Evolutionary conservation across 1,140 invertebrate genomes (phyloP), one percentile per base, ranked within the genome.

Genomic region (Scaptodrosophila lebanonensis): DNA sequence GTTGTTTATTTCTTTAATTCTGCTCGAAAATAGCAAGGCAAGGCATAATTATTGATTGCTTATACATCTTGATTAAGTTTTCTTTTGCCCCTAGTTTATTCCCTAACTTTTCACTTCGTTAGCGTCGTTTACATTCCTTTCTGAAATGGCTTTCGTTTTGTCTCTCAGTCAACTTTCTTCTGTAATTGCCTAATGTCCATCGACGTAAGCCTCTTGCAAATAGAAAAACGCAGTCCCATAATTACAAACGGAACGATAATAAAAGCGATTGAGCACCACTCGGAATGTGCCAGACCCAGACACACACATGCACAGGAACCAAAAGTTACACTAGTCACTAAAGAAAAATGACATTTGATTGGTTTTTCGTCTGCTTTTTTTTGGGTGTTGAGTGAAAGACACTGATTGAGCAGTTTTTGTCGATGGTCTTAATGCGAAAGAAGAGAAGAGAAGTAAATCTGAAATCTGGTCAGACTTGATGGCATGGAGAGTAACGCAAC

Each of bases 161-260:
- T 49, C 50, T 54, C 48, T 68, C 48, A 35, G 49, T 57, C 51
- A 56, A 2, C 52, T 58, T 30, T 40, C 36, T 12, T 32, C 27
- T 43, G 60, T 70, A 60, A 65, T 70, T 70, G 54, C 54, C 67
- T 59, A 51, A 64, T 71, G 72, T 77, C 66, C 72, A 67, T 75
- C 70, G 65, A 27, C 35, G 35, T 66, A 75, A 75, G 70, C 54
- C 49, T 17, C 47, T 17, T n/a, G 32, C 35, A 22, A 47, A 18
- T 22, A 64, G 42, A 32, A 44, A 39, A 42, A 32, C 45, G 25
- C 30, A 25, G 25, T 39, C 29, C 65, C 50, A 66, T 66, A 75
- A 72, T 57, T 72, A 60, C 50, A 76, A 56, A 27, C 44, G 20
- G 47, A 32, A 42, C 53, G 16, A n/a, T n/a, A n/a, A n/a, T n/a